Base-by-base conservation (phyloP, 2,888 invertebrate genomes). In the Dynastes tityus region DNA sequence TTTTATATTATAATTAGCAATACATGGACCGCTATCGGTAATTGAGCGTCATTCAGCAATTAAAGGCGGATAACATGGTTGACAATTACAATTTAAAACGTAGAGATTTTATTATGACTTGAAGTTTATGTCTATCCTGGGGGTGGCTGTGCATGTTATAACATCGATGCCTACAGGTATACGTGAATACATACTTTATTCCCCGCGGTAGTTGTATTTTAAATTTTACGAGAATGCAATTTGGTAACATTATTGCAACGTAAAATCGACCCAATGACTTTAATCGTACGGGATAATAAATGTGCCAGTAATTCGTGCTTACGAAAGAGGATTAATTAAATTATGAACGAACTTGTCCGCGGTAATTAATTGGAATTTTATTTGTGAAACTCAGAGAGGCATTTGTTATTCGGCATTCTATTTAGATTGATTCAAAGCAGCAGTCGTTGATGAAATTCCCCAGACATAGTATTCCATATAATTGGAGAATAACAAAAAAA, bases 241-340 rank as follows among this genome's bases (percentile, higher is more conserved):
- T 80, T 81, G 81, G 80, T 81, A 81, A 81, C 80, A 82, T 83
- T 83, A 84, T 82, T 82, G 80, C 82, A 76, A 78, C 81, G 80
- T 84, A 83, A 84, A 84, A 84, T 83, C 81, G 70, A 79, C 80
- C 74, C 80, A 79, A 79, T 81, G 83, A 82, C 83, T 83, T 84
- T 83, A 84, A 84, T 84, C 83, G 82, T 82, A 75, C 80, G 67
- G 81, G 81, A 81, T 82, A 81, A 81, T 81, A 82, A 82, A 82
- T 74, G 65, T 74, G 68, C 70, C 68, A 68, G 61, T 76, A 37
- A 70, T 22, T 45, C 64, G 40, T 49, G 22, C 55, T 58, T 58
- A 58, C 29, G 58, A 61, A 45, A 77, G 68, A 65, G 77, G 58
- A 77, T 75, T 77, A 77, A 77, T 68, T 67, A 77, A 77, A 68